phyloP scores from a whole-genome alignment of 2,888 invertebrate genomes.

The Cynaeus angustus region DNA sequence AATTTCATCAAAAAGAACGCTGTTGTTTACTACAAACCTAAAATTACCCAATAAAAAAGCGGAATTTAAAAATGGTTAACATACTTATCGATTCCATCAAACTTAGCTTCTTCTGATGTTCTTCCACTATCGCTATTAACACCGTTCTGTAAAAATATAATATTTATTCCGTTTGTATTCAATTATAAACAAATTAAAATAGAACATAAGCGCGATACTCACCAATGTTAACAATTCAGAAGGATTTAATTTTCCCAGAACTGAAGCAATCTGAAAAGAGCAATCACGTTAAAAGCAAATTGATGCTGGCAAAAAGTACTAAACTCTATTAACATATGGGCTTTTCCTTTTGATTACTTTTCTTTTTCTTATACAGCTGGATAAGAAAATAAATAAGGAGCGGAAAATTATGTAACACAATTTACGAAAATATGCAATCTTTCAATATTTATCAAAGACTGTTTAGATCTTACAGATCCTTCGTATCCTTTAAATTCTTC shows the following conservation, averaged over 20 bases:
- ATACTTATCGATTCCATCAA: conserved; percentile 90
- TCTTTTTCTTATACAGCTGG: too few species aligned
- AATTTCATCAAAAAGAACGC: conserved; percentile 86
- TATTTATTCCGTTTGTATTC: neutral
- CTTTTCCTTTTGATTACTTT: too few species aligned
- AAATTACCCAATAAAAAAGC: conserved; percentile 63
- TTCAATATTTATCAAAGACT: too few species aligned
- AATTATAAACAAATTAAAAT: conserved; percentile 2
- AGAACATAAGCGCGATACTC: too few species aligned
- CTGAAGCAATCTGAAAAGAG: conserved; percentile 75
- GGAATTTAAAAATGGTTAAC: conserved; percentile 62
- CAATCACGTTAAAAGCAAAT: too few species aligned
- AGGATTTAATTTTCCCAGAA: conserved; percentile 76
- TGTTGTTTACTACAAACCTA: conserved; percentile 84
- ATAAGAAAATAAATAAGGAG: too few species aligned
- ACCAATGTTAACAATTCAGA: conserved; percentile 81
- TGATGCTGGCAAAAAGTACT: too few species aligned
- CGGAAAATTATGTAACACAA: too few species aligned
- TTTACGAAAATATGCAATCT: too few species aligned
- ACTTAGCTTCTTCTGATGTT: conserved; percentile 84
- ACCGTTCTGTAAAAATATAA: conserved; percentile 78
- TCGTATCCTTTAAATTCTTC: too few species aligned
- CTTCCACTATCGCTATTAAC: conserved; percentile 94
- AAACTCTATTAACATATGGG: too few species aligned
- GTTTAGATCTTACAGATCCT: too few species aligned